phyloP scores from a whole-genome alignment of 2,113 vertebrate species.

The Caranx ignobilis region DNA sequence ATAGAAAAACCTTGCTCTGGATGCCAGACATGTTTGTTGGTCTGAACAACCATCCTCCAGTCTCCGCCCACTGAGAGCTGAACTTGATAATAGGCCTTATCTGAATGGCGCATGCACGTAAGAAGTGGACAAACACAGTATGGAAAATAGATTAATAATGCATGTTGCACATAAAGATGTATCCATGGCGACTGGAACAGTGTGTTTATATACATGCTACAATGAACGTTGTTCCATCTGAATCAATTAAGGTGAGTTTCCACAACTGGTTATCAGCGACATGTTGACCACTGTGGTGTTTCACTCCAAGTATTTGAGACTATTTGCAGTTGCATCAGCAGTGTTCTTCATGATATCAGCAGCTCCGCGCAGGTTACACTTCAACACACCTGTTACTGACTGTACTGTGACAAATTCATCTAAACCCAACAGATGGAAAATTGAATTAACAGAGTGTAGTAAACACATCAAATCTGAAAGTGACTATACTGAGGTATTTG shows the following conservation, averaged over 20 bases:
- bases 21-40: not conserved
- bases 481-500: no score
- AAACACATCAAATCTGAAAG: no score
- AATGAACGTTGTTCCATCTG: constrained; percentile 26
- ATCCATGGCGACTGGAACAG: constrained; percentile 25
- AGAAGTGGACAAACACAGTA: constrained; percentile 16
- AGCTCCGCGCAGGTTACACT: no score
- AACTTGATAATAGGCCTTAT: not conserved
- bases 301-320: no score
- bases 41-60: no score
- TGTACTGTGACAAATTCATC: no score
- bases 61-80: not conserved
- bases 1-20: not conserved
- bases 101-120: not conserved
- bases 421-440: no score
- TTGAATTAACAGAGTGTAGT: no score
- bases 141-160: constrained; percentile 76
- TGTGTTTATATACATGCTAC: constrained; percentile 24
- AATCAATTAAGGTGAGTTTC: not conserved
- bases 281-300: not conserved
- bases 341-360: no score
- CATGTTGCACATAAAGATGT: constrained; percentile 43
- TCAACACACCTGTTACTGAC: no score
- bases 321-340: no score
- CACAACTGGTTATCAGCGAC: not conserved